Conservation (phyloP, 1,140 invertebrate genomes). For the Conus betulinus region DNA sequence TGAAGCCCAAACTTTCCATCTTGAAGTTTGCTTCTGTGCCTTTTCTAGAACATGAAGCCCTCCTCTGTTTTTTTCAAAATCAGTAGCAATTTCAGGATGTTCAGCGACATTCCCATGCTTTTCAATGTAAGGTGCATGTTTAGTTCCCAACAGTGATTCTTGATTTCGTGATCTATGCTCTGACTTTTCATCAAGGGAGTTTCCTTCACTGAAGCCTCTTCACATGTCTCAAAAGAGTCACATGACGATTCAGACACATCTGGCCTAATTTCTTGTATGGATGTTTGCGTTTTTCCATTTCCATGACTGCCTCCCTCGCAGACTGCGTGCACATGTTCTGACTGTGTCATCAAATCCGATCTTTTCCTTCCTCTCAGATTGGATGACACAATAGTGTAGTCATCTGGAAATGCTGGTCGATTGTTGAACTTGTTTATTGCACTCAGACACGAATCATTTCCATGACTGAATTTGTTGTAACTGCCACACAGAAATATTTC, state of each 20-base stretch:
- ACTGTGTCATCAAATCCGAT: background rate
- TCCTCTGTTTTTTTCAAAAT: background rate
- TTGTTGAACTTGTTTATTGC: background rate
- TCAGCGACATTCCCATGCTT: no score
- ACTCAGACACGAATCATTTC: no score
- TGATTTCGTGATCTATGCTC: background rate
- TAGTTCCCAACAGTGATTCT: background rate
- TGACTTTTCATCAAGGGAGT: background rate
- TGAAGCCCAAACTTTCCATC: slow-evolving; percentile 14
- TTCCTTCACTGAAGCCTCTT: slow-evolving; percentile 38
- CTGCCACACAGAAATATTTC: background rate
- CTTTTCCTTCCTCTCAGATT: background rate
- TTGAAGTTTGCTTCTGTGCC: background rate
- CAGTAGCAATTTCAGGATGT: background rate
- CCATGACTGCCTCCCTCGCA: background rate
- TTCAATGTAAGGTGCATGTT: no score
- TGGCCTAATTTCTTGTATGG: background rate
- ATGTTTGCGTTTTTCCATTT: background rate
- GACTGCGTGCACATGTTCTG: background rate
- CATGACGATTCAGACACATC: slow-evolving; percentile 37
- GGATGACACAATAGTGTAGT: background rate
- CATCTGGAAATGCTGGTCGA: background rate
- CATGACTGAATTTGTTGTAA: background rate
- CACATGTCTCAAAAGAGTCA: slow-evolving; percentile 47
- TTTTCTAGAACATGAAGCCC: background rate